Base-by-base conservation (phyloP, 1,140 invertebrate genomes). In the Bombus vancouverensis region DNA sequence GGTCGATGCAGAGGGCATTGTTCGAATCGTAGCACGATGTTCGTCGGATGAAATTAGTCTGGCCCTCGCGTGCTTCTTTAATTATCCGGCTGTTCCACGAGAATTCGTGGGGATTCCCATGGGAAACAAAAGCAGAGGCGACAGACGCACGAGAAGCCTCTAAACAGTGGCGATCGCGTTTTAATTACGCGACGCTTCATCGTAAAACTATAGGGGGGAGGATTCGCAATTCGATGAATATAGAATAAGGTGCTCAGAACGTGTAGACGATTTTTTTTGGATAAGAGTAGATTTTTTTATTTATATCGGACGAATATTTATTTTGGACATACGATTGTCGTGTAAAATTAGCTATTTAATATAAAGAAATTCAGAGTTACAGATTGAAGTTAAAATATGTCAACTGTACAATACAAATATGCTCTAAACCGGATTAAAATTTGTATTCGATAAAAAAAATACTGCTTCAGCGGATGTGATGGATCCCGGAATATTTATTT, bases 81-180 rank as follows among this genome's bases (percentile, higher is more conserved):
- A 88, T 88, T 80, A 70, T n/a, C 34, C 25, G n/a, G 22, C 22
- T 66, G 62, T 76, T 79, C 47, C 53, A 25, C 22, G 37, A 3
- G 37, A 53, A 77, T 62, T 42, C 39, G 32, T 34, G 18, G 18
- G 65, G 62, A 32, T 70, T 88, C 86, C 32, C 87, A 85, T 66
- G 72, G 2, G 72, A 66, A 83, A 47, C 34, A 25, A 57, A 74
- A 68, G 34, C 68, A 42, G 3, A 72, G 72, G 71, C 72, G 81
- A 72, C 13, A 72, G 44, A 1, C 42, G 28, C 73, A 44, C 76
- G 81, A 77, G 81, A 83, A 77, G 62, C 3, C 34, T n/a, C 44
- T 76, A 77, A 83, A 57, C 5, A 34, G 81, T 34, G 25, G 6
- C 42, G 34, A 83, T 83, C 81, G 73, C 62, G 73, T 68, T 83